Evolutionary conservation across 2,797 vertebrate species (phyloP).

Genomic region (Peromyscus melanophrys): DNA sequence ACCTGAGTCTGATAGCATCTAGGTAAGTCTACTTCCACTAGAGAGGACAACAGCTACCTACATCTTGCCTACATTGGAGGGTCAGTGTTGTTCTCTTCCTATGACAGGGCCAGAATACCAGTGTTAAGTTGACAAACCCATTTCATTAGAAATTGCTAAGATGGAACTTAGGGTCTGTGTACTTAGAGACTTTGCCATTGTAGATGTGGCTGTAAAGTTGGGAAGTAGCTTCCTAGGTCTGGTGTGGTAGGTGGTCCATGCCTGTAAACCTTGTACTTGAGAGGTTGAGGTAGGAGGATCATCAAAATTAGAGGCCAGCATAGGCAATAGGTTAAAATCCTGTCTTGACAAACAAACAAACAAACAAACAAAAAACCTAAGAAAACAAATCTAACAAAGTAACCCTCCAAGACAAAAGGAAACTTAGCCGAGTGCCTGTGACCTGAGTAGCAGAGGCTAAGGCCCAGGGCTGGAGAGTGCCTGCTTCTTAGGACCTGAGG

Average conservation of each 20-base stretch:
- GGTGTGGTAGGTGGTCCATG: not conserved
- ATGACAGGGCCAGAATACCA: not conserved
- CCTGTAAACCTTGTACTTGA: not conserved
- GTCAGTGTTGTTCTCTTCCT: not conserved
- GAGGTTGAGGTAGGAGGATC: not conserved
- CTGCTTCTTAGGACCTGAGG: not conserved
- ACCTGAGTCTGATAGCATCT: not conserved
- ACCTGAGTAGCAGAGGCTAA: not conserved
- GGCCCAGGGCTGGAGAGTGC: not conserved
- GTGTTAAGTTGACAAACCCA: not conserved
- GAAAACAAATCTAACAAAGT: not conserved
- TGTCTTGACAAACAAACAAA: not conserved
- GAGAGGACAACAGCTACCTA: not conserved
- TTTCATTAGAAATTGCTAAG: not conserved
- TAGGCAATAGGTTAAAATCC: not conserved
- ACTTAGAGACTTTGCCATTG: not conserved
- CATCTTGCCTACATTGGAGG: not conserved
- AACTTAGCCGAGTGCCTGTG: not conserved
- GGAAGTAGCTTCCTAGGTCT: not conserved
- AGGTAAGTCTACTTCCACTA: constrained; percentile 41
- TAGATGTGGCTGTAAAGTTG: not conserved
- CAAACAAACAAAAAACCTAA: too few relatives aligned
- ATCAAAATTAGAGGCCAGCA: not conserved
- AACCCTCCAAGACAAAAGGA: not conserved
- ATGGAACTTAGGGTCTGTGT: not conserved